Conservation (phyloP, 2,888 invertebrate species). For the Lasioglossum calceatum region DNA sequence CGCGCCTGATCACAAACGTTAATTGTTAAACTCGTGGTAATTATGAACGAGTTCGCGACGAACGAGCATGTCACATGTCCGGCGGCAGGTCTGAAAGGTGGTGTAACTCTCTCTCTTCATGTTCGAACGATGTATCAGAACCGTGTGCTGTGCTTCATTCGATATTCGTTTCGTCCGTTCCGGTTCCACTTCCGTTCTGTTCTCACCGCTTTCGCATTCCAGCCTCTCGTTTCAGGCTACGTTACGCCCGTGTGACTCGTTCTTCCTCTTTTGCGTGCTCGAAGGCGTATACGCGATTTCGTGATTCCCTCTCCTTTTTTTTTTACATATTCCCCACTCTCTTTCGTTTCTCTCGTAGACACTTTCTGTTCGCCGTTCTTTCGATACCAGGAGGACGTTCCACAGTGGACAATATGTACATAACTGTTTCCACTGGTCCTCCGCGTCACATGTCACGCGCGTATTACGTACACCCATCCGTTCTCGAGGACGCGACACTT, state of each 20-base stretch:
- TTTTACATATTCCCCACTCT: neutral
- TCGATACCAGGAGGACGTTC: conserved; percentile 6
- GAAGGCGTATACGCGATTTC: neutral
- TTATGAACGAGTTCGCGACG: neutral
- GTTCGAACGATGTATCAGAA: conserved; percentile 10
- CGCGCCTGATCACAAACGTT: conserved; percentile 61
- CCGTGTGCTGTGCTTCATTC: conserved; percentile 7
- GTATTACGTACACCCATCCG: conserved; percentile 15
- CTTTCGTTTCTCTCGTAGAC: neutral
- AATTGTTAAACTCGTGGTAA: conserved; percentile 49
- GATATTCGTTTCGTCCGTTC: neutral
- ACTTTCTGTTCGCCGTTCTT: neutral
- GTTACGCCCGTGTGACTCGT: neutral
- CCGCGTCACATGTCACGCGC: conserved; percentile 5
- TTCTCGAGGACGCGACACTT: conserved; percentile 33
- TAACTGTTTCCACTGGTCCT: neutral
- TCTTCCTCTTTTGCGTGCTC: neutral
- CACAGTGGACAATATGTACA: neutral
- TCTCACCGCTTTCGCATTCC: neutral
- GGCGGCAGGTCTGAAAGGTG: neutral
- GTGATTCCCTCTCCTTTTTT: neutral
- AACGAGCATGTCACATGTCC: conserved; percentile 9
- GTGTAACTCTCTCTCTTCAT: conserved; percentile 6
- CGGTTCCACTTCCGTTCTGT: neutral
- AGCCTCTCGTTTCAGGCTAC: neutral